Conservation (phyloP, 1,140 invertebrate genomes). For the Drosophila takahashii region DNA sequence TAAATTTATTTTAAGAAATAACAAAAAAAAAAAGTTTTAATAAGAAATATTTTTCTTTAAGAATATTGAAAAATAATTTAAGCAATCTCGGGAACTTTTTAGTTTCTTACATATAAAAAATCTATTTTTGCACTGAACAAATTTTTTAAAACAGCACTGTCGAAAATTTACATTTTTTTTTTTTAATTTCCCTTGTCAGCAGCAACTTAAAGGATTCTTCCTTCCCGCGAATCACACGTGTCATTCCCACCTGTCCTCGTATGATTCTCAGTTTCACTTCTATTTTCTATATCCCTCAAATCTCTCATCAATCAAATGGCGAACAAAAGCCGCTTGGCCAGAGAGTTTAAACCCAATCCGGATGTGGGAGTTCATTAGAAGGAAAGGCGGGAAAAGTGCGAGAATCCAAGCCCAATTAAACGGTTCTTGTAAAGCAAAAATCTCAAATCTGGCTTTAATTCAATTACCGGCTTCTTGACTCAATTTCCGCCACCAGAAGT, state of each 20-base stretch:
- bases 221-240: too few relatives aligned
- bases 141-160: too few relatives aligned
- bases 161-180: too few relatives aligned
- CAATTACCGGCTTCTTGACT: conserved; percentile 31
- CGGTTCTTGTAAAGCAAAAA: not conserved
- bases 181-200: too few relatives aligned
- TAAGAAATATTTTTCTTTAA: too few relatives aligned
- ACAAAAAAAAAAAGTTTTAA: too few relatives aligned
- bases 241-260: not conserved
- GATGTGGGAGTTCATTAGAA: conserved; percentile 2
- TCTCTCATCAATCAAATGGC: not conserved
- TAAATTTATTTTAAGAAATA: too few relatives aligned
- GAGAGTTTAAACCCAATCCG: not conserved
- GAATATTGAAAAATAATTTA: too few relatives aligned
- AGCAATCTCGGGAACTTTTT: too few relatives aligned
- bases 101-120: too few relatives aligned
- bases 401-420: conserved; percentile 19
- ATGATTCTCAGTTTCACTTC: not conserved
- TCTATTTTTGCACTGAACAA: too few relatives aligned
- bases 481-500: conserved; percentile 21
- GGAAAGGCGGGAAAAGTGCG: not conserved
- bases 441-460: conserved; percentile 6
- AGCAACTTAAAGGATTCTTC: not conserved
- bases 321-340: conserved; percentile 3
- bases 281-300: not conserved